Evolutionary conservation across 2,888 invertebrate species (phyloP), one percentile per base, ranked within the genome.

Genomic region (Augiades crinisus): DNA sequence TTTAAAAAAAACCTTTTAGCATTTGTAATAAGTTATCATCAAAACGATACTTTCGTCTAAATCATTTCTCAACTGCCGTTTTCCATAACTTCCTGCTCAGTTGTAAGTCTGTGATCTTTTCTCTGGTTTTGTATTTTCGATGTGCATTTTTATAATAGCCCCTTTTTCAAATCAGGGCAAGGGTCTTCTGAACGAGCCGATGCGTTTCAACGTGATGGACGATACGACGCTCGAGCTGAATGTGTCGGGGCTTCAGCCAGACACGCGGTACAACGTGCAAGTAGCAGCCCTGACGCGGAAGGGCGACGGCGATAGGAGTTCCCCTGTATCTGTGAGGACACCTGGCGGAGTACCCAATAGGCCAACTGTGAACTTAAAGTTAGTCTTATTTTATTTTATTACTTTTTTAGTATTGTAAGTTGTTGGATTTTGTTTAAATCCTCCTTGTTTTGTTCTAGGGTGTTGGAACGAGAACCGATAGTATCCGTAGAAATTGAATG

Each of bases 201-300:
- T 96, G 90, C 93, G 95, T 62, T 95, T 94, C 69, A 96, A 97
- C 78, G 95, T 97, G 13, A 92, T 95, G 67, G 96, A 96, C 68
- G 95, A 95, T 44, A 92, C 92, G 10, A 92, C 93, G 5, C 77
- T 95, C 52, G 95, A 96, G 72, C 91, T 95, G 65, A 97, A 96
- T 75, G 94, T 98, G 45, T 94, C 95, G 8, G 96, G 95, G 8
- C 91, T 99, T 36, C 97, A 98, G 79, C 98, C 99, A 2, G 98
- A 99, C 73, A 98, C 99, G 0, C 93, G 94, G 65, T 99, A 99
- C 86, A 94, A 94, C 47, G 94, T 98, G 53, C 96, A 98, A 90
- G 98, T 99, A 53, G 98, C 98, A 0, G 99, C 99, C 0, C 91
- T 99, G 56, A 99, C 99, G 2, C 92, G 98, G 58, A 98, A 98